These are phyloP conservation scores for Pheosia gnoma DNA, from an alignment of 2,888 invertebrate genomes.

Conservation along the genomic window DNA sequence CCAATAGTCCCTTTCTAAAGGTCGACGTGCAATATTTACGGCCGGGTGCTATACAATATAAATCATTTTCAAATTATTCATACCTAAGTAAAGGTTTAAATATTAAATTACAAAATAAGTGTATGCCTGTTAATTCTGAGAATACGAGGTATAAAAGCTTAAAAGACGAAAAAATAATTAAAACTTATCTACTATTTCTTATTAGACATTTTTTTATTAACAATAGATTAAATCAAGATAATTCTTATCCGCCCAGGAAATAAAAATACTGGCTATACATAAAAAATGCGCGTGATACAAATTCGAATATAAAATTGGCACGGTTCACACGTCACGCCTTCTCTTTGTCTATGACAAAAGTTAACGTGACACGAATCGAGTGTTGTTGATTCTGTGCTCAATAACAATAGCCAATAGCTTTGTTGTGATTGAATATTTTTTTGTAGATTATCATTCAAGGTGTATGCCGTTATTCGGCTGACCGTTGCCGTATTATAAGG, in stretches of 20 bases:
- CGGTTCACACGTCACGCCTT: slow-evolving; percentile 13
- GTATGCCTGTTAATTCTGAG: too few relatives aligned
- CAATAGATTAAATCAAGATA: slow-evolving; percentile 10
- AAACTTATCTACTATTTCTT: too few relatives aligned
- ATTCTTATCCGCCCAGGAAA: slow-evolving; percentile 16
- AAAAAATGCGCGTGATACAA: slow-evolving; percentile 29
- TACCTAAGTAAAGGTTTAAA: too few relatives aligned
- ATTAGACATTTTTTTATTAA: too few relatives aligned
- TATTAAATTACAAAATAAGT: too few relatives aligned
- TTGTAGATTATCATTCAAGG: not conserved
- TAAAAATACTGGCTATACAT: slow-evolving; percentile 9
- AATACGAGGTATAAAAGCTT: too few relatives aligned
- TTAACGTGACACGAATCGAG: not conserved
- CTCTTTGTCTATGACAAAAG: slow-evolving; percentile 21
- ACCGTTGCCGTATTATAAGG: not conserved
- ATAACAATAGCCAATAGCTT: not conserved
- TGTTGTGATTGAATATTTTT: not conserved
- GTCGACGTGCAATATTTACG: too few relatives aligned
- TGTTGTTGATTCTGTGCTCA: not conserved
- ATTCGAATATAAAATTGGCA: slow-evolving; percentile 33
- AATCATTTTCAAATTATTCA: not conserved
- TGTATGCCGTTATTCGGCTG: not conserved
- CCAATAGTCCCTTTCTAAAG: too few relatives aligned
- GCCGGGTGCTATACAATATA: too few relatives aligned
- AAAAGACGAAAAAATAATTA: too few relatives aligned